A percentile compares a stretch with the other conserved stretches of the same genome.
These are phyloP conservation scores for Drosophila nigricruria DNA, from an alignment of 2,888 invertebrate species.

Conservation along the genomic window DNA sequence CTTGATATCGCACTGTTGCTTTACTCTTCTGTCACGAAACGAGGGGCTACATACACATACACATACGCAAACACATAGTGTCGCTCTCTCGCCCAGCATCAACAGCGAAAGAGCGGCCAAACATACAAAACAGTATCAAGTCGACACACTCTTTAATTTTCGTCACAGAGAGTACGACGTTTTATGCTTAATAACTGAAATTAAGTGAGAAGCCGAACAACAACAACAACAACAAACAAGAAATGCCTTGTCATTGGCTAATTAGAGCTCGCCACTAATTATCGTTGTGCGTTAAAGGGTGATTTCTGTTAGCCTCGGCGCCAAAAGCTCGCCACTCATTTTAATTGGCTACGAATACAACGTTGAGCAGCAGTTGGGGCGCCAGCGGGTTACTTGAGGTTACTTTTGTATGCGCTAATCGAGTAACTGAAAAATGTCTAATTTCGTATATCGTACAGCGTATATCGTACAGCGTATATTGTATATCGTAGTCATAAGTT, in stretches of 20 bases:
- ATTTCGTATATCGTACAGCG: neutral
- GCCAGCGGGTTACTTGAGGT: slow-evolving; percentile 4
- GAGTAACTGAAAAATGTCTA: neutral
- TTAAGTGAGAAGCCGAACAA: slow-evolving; percentile 3
- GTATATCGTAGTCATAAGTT: too few relatives aligned
- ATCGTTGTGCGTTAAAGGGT: slow-evolving; percentile 40
- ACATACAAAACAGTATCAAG: neutral
- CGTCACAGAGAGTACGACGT: neutral
- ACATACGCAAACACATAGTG: neutral
- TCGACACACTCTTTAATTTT: neutral
- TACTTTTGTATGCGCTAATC: neutral
- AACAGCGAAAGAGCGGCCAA: neutral
- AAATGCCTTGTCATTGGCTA: slow-evolving; percentile 71
- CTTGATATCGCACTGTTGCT: slow-evolving; percentile 60
- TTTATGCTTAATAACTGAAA: slow-evolving; percentile 50
- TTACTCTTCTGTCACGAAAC: slow-evolving; percentile 59
- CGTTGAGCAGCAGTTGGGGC: neutral
- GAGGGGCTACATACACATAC: slow-evolving; percentile 1
- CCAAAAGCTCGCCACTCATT: slow-evolving; percentile 28
- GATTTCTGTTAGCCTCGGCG: slow-evolving; percentile 29
- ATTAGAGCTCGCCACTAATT: slow-evolving; percentile 65
- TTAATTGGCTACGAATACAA: slow-evolving; percentile 38
- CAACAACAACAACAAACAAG: neutral
- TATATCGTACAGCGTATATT: too few relatives aligned
- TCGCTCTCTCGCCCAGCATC: slow-evolving; percentile 27